Percentiles rank a stretch among this genome's conserved stretches.
Evolutionary conservation across 2,113 vertebrate species (phyloP).

Genomic region (Mus spicilegus): DNA sequence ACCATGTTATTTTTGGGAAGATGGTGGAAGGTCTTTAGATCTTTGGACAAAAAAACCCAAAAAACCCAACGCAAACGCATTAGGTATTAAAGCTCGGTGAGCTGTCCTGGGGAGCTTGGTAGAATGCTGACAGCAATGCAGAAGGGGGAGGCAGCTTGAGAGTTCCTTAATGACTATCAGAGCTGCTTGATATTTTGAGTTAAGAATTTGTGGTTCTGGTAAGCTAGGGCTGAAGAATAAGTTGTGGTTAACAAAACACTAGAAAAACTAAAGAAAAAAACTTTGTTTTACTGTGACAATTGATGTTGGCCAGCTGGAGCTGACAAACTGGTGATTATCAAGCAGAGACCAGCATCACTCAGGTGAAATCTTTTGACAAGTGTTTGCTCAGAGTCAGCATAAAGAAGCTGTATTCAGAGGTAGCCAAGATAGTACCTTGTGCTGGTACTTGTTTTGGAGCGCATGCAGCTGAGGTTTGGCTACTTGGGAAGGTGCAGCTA

Average conservation of each 20-base stretch:
- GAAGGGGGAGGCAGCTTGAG: neutral
- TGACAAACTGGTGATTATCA: neutral
- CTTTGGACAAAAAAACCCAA: neutral
- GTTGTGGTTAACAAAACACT: neutral
- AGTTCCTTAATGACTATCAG: neutral
- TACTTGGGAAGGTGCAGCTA: neutral
- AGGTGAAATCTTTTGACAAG: neutral
- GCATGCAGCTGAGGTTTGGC: neutral
- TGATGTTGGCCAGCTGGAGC: neutral
- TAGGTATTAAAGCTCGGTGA: neutral
- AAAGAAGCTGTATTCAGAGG: neutral
- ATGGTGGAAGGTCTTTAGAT: neutral
- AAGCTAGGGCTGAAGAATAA: neutral
- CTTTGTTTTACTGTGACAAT: neutral
- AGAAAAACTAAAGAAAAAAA: neutral
- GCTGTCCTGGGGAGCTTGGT: neutral
- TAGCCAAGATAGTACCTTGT: neutral
- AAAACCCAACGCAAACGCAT: no score
- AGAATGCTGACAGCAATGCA: neutral
- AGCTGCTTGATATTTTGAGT: neutral
- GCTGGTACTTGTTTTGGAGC: neutral
- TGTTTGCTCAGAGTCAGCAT: neutral
- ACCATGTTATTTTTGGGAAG: neutral
- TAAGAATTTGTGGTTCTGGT: neutral
- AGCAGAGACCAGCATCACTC: neutral